A percentile compares a stretch with the other conserved stretches of the same genome.
These are phyloP conservation scores for Nanger granti DNA, from an alignment of 2,113 vertebrate genomes.

Conservation along the genomic window DNA sequence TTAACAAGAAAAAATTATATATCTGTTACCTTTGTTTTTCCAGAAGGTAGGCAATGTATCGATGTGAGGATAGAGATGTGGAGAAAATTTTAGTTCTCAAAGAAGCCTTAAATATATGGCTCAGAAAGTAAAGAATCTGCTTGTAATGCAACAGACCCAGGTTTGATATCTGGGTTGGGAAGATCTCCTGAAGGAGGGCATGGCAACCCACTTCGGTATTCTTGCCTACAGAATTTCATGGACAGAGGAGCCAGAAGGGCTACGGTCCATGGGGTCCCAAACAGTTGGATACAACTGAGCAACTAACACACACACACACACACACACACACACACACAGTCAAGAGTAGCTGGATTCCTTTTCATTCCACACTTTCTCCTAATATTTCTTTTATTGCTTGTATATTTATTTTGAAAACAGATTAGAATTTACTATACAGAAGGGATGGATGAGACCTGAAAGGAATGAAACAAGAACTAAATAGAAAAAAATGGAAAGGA, in stretches of 20 bases:
- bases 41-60: constrained; percentile 13
- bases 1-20: background rate
- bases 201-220: background rate
- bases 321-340: background rate
- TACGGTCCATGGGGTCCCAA: background rate
- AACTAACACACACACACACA: background rate
- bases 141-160: background rate
- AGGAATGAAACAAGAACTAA: constrained; percentile 44
- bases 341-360: constrained; percentile 35
- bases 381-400: constrained; percentile 32
- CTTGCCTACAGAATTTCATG: background rate
- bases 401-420: constrained; percentile 53
- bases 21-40: constrained; percentile 6
- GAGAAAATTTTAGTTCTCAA: constrained; percentile 37
- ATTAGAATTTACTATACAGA: constrained; percentile 38
- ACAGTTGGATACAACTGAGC: background rate
- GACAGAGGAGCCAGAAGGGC: background rate
- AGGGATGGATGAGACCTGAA: background rate
- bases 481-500: constrained; percentile 63
- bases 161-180: background rate
- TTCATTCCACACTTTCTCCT: constrained; percentile 17
- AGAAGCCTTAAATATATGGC: background rate
- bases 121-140: background rate
- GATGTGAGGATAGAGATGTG: background rate
- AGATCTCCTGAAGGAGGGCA: background rate